A percentile compares a stretch with the other conserved stretches of the same genome.
These are phyloP conservation scores for Chironomus tentans DNA, from an alignment of 2,888 invertebrate genomes.

Conservation along the genomic window DNA sequence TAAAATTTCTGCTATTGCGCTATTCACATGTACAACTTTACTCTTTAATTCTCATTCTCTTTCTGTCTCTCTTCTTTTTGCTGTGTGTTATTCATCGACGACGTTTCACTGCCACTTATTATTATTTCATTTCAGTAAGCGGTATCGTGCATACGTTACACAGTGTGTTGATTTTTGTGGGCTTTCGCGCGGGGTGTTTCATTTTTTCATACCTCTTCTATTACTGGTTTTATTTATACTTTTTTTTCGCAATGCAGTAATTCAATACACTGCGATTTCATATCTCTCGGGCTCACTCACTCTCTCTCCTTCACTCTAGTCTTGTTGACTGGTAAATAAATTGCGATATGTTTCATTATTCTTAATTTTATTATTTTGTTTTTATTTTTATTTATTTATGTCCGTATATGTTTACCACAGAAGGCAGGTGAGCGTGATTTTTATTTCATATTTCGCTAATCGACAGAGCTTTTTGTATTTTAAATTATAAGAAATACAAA, in stretches of 20 bases:
- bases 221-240: background rate
- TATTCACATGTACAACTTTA: background rate
- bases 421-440: conserved; percentile 13
- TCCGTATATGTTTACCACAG: background rate
- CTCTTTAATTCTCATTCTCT: background rate
- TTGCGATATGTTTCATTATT: background rate
- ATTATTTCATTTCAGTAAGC: conserved; percentile 16
- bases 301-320: too few relatives aligned
- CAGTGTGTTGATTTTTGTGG: conserved; percentile 4
- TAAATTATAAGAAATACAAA: too few relatives aligned
- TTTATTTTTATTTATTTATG: background rate
- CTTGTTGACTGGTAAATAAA: background rate
- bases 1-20: background rate
- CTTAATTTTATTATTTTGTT: background rate
- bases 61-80: background rate
- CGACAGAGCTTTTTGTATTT: too few relatives aligned
- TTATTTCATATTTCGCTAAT: background rate
- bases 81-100: background rate
- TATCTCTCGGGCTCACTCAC: background rate
- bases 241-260: conserved; percentile 1
- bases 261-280: background rate
- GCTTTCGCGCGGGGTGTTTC: background rate
- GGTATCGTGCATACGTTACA: conserved; percentile 7
- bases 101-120: conserved; percentile 15
- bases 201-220: background rate